A percentile compares a stretch with the other conserved stretches of the same genome.
These are phyloP conservation scores for Bugulina stolonifera DNA, from an alignment of 2,888 invertebrate genomes.

Conservation along the genomic window DNA sequence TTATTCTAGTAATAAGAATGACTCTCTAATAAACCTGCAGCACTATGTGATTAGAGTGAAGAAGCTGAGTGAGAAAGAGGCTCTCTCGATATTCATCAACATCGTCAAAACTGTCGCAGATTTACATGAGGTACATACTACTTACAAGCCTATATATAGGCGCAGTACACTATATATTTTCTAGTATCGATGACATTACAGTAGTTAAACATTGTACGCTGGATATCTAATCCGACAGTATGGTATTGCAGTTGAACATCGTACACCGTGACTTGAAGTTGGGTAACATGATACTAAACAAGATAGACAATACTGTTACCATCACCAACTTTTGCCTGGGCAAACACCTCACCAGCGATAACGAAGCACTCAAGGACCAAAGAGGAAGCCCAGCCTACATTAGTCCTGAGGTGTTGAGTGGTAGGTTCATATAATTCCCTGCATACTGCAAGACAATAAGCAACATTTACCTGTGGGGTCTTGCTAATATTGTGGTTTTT, in stretches of 20 bases:
- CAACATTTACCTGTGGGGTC: no score
- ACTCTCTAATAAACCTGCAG: constrained; percentile 62
- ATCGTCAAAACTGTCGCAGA: constrained; percentile 68
- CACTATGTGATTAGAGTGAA: constrained; percentile 72
- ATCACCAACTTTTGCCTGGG: constrained; percentile 73
- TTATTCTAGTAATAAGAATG: constrained; percentile 29
- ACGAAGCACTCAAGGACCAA: constrained; percentile 68
- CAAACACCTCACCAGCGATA: constrained; percentile 68
- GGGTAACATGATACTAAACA: constrained; percentile 70
- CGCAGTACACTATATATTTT: no score
- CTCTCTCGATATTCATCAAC: constrained; percentile 68
- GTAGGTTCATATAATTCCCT: constrained; percentile 47
- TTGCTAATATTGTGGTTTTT: no score
- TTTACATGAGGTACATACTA: constrained; percentile 70
- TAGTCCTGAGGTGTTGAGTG: constrained; percentile 71
- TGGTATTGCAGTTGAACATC: constrained; percentile 62
- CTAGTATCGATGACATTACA: no score
- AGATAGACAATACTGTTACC: constrained; percentile 60
- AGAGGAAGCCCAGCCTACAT: constrained; percentile 75
- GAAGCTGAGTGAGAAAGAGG: constrained; percentile 68
- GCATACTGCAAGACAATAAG: no score
- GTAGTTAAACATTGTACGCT: no score
- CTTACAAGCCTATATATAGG: no score
- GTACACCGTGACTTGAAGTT: constrained; percentile 72
- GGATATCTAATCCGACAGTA: no score